A percentile compares a stretch with the other conserved stretches of the same genome.
Conservation (phyloP, 2,888 invertebrate genomes). For the Calliopum simillimum region DNA sequence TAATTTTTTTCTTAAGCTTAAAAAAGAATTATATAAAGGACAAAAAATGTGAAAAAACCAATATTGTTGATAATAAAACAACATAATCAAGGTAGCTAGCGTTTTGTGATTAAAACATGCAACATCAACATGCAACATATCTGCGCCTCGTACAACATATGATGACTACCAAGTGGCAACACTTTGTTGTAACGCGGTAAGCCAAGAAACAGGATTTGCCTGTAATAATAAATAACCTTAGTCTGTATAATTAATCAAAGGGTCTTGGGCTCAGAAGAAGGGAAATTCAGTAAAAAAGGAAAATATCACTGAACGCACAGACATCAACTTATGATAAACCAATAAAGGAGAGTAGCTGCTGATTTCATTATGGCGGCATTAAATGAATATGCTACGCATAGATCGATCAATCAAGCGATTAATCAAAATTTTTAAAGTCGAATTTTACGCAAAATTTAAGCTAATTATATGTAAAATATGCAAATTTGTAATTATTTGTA, state of each 20-base stretch:
- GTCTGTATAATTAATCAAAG: conserved; percentile 21
- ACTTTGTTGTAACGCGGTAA: background rate
- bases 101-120: background rate
- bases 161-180: background rate
- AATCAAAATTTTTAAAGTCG: background rate
- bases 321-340: background rate
- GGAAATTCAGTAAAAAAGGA: background rate
- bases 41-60: background rate
- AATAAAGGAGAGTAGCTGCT: background rate
- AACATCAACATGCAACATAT: background rate
- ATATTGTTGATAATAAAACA: conserved; percentile 17
- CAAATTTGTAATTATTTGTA: background rate
- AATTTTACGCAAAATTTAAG: conserved; percentile 4
- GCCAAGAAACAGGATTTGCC: conserved; percentile 2
- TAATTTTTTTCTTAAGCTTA: background rate
- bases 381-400: background rate
- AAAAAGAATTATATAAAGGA: background rate
- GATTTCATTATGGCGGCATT: conserved; percentile 6
- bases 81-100: conserved; percentile 11
- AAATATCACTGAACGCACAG: background rate
- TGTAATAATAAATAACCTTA: conserved; percentile 13
- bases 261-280: background rate
- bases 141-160: too few species aligned
- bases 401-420: conserved; percentile 1
- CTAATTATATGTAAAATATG: background rate